Evolutionary conservation across 2,797 vertebrate genomes (phyloP), one percentile per base, ranked within the genome.

Genomic region (Coregonus sp.): DNA sequence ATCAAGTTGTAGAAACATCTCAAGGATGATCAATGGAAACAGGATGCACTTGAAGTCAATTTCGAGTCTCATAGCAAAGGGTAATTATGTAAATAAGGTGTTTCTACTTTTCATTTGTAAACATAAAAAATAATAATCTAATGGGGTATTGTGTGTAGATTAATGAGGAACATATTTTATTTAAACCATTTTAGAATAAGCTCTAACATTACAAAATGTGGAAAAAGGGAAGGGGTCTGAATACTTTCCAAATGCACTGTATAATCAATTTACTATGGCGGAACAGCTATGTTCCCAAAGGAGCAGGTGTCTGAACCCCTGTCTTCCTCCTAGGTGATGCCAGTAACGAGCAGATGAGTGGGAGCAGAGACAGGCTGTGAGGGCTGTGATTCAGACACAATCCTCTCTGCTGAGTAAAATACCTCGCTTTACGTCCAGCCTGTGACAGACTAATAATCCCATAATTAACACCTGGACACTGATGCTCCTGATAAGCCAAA

Each of bases 381-480:
- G 87, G 84, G 87, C 75, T 86, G 80, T 91, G 88, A 91, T 86
- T 92, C 89, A 89, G 88, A 84, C 81, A 68, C 78, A 87, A 90
- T 88, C 86, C 79, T 81, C 63, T 5, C 35, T 37, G 51, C 20
- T 61, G 33, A n/a, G 5, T 20, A n/a, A 59, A 31, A 51, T 63
- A 14, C 51, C 51, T 18, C 73, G 63, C 33, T 29, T 35, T 56
- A 18, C 35, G 2, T 14, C 33, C 29, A 15, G 54, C 15, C 16
- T 59, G 66, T 87, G 81, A 84, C 88, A 86, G 82, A 75, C 83
- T 89, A 90, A 90, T 90, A 89, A 89, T 85, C 70, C 78, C 63
- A 85, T 90, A 91, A 91, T 92, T 91, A 91, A 89, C 85, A 90
- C 85, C 84, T 89, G 84, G 85, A 90, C 89, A 80, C 74, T 25